Conservation (phyloP, 2,113 vertebrate genomes). For the Aptenodytes patagonicus region DNA sequence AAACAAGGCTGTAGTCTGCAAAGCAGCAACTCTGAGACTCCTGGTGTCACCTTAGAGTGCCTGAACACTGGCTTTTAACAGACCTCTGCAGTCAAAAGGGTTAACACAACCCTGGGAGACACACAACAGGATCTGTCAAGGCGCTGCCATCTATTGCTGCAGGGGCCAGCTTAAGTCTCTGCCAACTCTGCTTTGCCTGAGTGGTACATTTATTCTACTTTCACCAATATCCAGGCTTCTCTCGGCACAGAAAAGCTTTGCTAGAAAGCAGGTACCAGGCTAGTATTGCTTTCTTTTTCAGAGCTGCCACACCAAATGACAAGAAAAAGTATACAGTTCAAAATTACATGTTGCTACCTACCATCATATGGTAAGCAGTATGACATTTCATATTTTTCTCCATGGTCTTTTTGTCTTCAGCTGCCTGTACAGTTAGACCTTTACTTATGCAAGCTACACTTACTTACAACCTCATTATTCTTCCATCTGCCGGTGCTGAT, state of each 20-base stretch:
- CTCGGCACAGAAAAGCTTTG: background rate
- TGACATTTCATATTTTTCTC: background rate
- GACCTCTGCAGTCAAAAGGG: background rate
- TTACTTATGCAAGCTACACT: background rate
- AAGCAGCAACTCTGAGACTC: background rate
- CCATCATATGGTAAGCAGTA: background rate
- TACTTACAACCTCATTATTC: background rate
- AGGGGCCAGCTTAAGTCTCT: background rate
- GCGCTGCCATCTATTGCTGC: background rate
- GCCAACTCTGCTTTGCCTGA: background rate
- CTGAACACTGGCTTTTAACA: background rate
- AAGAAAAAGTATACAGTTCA: background rate
- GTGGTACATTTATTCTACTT: background rate
- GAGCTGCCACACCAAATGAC: background rate
- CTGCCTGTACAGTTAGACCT: background rate
- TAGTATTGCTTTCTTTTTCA: background rate
- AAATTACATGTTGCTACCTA: background rate
- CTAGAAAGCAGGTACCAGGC: background rate
- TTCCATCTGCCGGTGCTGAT: background rate
- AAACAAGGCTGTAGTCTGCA: background rate
- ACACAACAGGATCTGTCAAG: background rate
- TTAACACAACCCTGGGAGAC: background rate
- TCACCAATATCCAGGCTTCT: background rate
- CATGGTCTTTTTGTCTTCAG: background rate
- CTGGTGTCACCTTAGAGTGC: background rate